These are phyloP conservation scores for Trididemnum clinides DNA, from an alignment of 23 tunicate species.

Conservation along the genomic window DNA sequence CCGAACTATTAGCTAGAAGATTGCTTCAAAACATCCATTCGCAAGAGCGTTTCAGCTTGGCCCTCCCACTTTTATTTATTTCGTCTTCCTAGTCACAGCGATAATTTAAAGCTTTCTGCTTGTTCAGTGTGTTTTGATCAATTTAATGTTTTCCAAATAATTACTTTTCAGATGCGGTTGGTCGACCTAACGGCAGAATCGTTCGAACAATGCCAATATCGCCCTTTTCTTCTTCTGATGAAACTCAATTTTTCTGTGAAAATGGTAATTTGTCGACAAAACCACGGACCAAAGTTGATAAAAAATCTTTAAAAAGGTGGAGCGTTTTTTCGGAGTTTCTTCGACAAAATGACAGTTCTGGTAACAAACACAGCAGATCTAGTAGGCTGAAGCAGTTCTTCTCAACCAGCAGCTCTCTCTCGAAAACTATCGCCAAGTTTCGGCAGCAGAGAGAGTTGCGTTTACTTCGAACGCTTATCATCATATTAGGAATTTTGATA, in stretches of 20 bases:
- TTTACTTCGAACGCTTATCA: constrained; percentile 67
- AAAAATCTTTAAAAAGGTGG: not conserved
- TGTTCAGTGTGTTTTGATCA: no score
- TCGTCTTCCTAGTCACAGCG: no score
- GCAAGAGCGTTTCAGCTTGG: no score
- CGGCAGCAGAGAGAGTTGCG: constrained; percentile 53
- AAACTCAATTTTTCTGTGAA: not conserved
- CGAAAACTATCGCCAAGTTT: not conserved
- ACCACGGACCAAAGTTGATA: no score
- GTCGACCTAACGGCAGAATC: not conserved
- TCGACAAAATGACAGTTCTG: not conserved
- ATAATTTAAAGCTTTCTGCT: no score
- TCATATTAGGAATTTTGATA: constrained; percentile 65
- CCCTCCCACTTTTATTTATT: no score
- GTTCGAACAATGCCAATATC: not conserved
- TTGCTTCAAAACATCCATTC: no score
- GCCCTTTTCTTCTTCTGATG: not conserved
- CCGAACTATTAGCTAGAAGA: no score
- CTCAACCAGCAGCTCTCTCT: not conserved
- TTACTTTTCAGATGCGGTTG: not conserved
- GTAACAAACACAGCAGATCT: not conserved
- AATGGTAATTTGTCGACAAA: not conserved
- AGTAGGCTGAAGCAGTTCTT: not conserved
- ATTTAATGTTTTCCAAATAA: not conserved
- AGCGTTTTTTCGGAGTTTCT: not conserved